phyloP scores from a whole-genome alignment of 2,113 vertebrate species.

The Eublepharis macularius region DNA sequence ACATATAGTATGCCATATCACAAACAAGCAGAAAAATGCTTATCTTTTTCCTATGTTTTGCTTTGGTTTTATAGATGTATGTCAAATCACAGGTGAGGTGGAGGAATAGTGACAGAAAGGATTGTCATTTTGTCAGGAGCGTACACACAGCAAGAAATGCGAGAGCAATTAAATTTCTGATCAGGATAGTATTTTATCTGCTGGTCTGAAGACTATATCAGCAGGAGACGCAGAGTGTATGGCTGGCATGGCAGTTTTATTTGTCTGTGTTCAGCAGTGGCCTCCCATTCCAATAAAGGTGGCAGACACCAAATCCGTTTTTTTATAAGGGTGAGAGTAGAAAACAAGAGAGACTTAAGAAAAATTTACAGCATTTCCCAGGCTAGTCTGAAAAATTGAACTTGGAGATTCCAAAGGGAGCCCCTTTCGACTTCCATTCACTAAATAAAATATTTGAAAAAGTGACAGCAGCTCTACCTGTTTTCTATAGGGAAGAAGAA shows the following conservation, averaged over 20 bases:
- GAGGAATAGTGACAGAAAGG: conserved; percentile 54
- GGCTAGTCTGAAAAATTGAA: conserved; percentile 5
- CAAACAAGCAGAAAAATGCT: conserved; percentile 48
- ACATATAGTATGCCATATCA: not conserved
- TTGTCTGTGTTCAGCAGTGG: not conserved
- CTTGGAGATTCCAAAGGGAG: conserved; percentile 1
- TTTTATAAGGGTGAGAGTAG: conserved; percentile 24
- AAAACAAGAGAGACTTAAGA: conserved; percentile 2
- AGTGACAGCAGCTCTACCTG: not conserved
- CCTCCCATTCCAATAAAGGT: conserved; percentile 1
- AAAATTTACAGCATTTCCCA: not conserved
- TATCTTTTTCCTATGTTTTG: conserved; percentile 30
- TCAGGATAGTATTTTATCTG: conserved; percentile 66
- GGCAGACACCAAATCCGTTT: not conserved
- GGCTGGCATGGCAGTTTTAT: conserved; percentile 32
- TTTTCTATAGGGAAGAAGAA: conserved; percentile 16
- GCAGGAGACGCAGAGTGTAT: conserved; percentile 49
- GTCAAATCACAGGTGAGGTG: conserved; percentile 31
- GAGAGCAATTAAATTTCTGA: conserved; percentile 68
- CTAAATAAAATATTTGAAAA: not conserved
- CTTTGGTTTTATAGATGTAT: conserved; percentile 53
- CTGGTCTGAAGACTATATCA: conserved; percentile 59
- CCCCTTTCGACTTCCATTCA: not conserved
- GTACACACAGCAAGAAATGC: conserved; percentile 60
- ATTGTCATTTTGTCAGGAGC: conserved; percentile 62